Conservation (phyloP, 2,113 vertebrate species). For the Tringa solitaria region DNA sequence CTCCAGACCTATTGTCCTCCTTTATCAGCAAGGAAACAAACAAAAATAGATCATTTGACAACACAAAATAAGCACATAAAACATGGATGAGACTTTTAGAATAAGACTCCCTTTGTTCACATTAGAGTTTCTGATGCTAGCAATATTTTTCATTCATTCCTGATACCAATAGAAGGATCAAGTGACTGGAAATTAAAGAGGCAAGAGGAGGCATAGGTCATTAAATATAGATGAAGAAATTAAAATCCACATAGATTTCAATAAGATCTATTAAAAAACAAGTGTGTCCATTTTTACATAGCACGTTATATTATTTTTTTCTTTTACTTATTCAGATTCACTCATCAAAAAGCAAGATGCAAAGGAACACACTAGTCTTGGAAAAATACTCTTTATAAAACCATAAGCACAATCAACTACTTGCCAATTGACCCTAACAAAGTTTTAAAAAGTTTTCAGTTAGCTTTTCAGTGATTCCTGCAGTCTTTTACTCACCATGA, state of each 20-base stretch:
- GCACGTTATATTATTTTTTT: not conserved
- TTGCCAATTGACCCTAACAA: not conserved
- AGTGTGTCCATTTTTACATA: not conserved
- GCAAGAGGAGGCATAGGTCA: conserved; percentile 58
- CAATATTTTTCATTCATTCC: conserved; percentile 59
- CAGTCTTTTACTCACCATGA: not conserved
- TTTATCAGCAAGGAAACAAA: conserved; percentile 43
- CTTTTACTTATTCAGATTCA: not conserved
- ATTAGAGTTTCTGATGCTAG: conserved; percentile 54
- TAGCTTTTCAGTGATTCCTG: not conserved
- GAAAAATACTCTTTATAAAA: not conserved
- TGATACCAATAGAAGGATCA: conserved; percentile 62
- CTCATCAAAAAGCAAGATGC: not conserved
- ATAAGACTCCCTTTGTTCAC: conserved; percentile 59
- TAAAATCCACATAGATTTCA: conserved; percentile 54
- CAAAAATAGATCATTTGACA: conserved; percentile 54
- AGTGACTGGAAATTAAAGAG: conserved; percentile 74
- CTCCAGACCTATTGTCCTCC: conserved; percentile 51
- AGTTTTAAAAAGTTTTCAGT: not conserved
- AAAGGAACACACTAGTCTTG: not conserved
- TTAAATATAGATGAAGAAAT: conserved; percentile 76
- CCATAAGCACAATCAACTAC: not conserved
- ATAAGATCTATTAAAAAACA: not conserved
- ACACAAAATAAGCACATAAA: conserved; percentile 45
- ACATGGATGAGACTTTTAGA: conserved; percentile 41